Evolutionary conservation across 2,797 vertebrate species (phyloP).

Genomic region (Geotrypetes seraphini): DNA sequence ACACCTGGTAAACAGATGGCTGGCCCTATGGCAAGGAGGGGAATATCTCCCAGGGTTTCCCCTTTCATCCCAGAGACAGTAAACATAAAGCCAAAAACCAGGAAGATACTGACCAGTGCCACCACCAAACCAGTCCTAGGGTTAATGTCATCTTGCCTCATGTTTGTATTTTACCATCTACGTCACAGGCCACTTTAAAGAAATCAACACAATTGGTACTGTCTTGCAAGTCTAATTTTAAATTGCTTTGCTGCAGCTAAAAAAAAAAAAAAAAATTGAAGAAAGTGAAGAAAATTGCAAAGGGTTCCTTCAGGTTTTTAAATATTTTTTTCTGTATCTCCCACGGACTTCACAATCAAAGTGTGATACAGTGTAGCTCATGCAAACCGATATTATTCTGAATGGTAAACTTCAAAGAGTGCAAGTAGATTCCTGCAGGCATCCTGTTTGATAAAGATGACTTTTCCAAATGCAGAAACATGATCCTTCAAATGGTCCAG

Average conservation of each 20-base stretch:
- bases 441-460: conserved; percentile 4
- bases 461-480: too few relatives aligned
- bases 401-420: background rate
- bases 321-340: background rate
- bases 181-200: too few relatives aligned
- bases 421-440: background rate
- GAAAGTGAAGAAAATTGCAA: too few relatives aligned
- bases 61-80: conserved; percentile 71
- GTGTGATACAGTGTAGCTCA: background rate
- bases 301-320: too few relatives aligned
- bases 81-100: conserved; percentile 77
- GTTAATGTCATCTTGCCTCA: conserved; percentile 68
- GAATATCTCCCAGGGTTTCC: conserved; percentile 63
- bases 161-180: conserved; percentile 41
- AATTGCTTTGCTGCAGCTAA: background rate
- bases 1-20: conserved; percentile 70
- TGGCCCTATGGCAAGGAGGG: conserved; percentile 64
- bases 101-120: conserved; percentile 67
- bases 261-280: too few relatives aligned
- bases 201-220: too few relatives aligned
- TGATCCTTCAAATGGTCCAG: conserved; percentile 1
- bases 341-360: background rate
- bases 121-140: conserved; percentile 70
- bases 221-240: too few relatives aligned
- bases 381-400: background rate